phyloP scores from a whole-genome alignment of 1,140 invertebrate genomes.

The Drosophila serrata region DNA sequence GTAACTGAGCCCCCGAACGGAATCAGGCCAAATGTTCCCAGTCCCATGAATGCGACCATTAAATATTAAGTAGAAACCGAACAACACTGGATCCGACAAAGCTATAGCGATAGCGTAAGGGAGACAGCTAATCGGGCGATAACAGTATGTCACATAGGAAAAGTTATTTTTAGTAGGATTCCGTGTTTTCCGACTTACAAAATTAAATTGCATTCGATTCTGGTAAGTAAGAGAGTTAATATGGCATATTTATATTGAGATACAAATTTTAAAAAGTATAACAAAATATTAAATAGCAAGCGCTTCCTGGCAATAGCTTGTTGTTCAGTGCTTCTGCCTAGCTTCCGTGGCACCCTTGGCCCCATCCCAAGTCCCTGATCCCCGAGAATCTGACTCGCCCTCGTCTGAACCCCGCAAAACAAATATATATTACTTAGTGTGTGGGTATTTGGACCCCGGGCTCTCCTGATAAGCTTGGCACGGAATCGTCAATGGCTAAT shows the following conservation, averaged over 20 bases:
- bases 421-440: conserved; percentile 18
- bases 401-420: conserved; percentile 24
- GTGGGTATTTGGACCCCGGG: conserved; percentile 21
- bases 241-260: too few species aligned
- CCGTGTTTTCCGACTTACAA: background rate
- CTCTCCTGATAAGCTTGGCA: conserved; percentile 44
- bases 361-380: conserved; percentile 10
- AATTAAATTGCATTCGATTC: background rate
- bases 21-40: conserved; percentile 69
- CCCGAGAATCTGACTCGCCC: conserved; percentile 24
- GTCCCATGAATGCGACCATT: conserved; percentile 63
- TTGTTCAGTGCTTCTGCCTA: conserved; percentile 8
- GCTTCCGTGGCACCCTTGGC: conserved; percentile 19
- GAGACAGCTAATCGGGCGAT: conserved; percentile 42
- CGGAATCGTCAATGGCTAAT: conserved; percentile 29
- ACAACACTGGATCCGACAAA: conserved; percentile 42
- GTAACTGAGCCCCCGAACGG: conserved; percentile 58
- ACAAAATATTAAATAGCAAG: too few species aligned
- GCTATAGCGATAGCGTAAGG: conserved; percentile 41
- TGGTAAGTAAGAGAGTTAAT: background rate
- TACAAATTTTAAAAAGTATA: too few species aligned
- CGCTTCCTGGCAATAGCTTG: background rate
- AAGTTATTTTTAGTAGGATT: background rate
- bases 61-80: conserved; percentile 67
- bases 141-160: conserved; percentile 25